Evolutionary conservation across 2,797 vertebrate genomes (phyloP).

Genomic region (Orientallactaga sibirica): DNA sequence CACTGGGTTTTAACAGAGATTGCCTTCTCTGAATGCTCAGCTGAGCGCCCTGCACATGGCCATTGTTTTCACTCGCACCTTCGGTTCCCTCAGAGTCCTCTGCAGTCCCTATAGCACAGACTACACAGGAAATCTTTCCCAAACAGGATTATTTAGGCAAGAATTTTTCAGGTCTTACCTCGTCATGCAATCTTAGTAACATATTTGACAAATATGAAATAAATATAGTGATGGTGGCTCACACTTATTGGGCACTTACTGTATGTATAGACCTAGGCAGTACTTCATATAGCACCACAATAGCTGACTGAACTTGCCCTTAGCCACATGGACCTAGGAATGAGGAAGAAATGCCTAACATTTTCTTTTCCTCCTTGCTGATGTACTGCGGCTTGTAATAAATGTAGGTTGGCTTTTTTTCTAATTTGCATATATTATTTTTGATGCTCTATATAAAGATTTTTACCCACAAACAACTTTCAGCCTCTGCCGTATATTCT

Average conservation of each 20-base stretch:
- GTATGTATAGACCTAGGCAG: background rate
- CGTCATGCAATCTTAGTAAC: background rate
- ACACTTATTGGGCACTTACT: background rate
- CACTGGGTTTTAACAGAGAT: background rate
- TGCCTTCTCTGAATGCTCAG: background rate
- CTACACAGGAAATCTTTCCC: background rate
- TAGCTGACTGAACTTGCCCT: background rate
- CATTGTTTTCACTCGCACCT: background rate
- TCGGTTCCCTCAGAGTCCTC: too few relatives aligned
- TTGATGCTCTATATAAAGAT: conserved; percentile 38
- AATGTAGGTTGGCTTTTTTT: background rate
- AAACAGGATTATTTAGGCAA: background rate
- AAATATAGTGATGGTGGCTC: background rate
- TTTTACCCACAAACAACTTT: conserved; percentile 6
- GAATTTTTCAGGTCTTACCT: background rate
- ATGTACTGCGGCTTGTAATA: background rate
- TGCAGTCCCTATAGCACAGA: background rate
- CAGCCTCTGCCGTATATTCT: background rate
- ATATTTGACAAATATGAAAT: background rate
- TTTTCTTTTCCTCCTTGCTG: background rate
- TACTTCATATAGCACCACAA: background rate
- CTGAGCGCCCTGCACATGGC: background rate
- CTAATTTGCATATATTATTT: background rate
- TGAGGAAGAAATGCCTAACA: background rate
- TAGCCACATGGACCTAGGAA: background rate